phyloP scores from a whole-genome alignment of 2,888 invertebrate genomes.

The Galerucella calmariensis region DNA sequence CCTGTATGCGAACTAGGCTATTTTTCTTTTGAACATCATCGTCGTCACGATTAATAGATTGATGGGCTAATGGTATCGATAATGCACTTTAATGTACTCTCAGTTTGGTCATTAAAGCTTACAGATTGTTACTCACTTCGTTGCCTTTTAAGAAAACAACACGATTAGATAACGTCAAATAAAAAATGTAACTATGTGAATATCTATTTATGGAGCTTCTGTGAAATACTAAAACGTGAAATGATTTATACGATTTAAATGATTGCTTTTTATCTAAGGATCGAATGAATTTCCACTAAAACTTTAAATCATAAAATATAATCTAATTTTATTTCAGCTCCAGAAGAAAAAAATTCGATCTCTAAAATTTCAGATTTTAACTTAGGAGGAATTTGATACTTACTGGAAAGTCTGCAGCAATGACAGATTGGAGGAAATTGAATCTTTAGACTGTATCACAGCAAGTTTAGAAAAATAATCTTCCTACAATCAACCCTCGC shows the following conservation, averaged over 20 bases:
- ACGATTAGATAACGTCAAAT: constrained; percentile 12
- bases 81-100: constrained; percentile 53
- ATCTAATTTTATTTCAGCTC: too few relatives aligned
- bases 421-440: too few relatives aligned
- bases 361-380: too few relatives aligned
- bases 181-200: background rate
- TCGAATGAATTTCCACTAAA: background rate
- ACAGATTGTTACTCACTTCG: constrained; percentile 41
- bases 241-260: background rate
- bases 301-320: background rate
- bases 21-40: constrained; percentile 48
- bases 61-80: constrained; percentile 52
- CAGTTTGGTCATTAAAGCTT: constrained; percentile 48
- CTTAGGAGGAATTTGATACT: too few relatives aligned
- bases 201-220: constrained; percentile 2
- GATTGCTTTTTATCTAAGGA: background rate
- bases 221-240: background rate
- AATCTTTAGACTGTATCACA: too few relatives aligned
- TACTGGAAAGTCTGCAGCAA: too few relatives aligned
- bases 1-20: constrained; percentile 30
- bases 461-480: too few relatives aligned
- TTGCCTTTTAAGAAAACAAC: constrained; percentile 34
- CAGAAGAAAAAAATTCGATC: too few relatives aligned
- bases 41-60: constrained; percentile 57
- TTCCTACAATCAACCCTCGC: too few relatives aligned